Evolutionary conservation across 2,797 vertebrate genomes (phyloP), one percentile per base, ranked within the genome.

Genomic region (Artibeus jamaicensis): DNA sequence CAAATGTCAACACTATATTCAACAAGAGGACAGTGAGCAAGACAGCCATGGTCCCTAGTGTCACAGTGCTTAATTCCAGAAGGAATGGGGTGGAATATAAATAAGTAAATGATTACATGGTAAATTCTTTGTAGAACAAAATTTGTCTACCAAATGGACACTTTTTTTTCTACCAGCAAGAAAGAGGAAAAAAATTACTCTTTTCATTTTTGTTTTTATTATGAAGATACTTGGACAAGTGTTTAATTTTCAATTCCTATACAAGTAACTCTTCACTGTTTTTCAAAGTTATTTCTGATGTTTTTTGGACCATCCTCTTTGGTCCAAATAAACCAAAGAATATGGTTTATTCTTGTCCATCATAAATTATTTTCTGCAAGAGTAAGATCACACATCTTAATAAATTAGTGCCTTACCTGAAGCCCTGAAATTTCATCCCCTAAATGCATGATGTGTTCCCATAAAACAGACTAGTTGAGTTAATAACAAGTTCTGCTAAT

Each of bases 201-300:
- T 84, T 89, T 86, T 97, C 37, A 68, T 55, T 91, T 96, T 87
- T 93, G 19, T 86, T 53, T 89, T 92, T 93, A 62, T 39, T 71
- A 74, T n/a, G 59, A 55, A 68, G 73, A 94, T 9, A 44, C 53
- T 74, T 94, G 11, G 44, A 34, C 32, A 70, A 70, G 2, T 48
- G 9, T 71, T 89, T 70, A 62, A 90, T 22, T 15, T 5, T 82
- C 37, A 85, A 39, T 57, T 65, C 62, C 32, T 90, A 9, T 50
- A 78, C 9, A 93, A 93, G 73, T 83, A 48, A n/a, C 6, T 93
- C n/a, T 90, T 91, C 39, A 42, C 39, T 42, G 39, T 81, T 81
- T 93, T 77, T 77, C 44, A 86, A 84, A 84, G 29, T n/a, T 39
- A 32, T 88, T 90, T 88, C 57, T 68, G 50, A 29, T 85, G 18